Conservation (phyloP, 2,113 vertebrate genomes). For the Struthio camelus region DNA sequence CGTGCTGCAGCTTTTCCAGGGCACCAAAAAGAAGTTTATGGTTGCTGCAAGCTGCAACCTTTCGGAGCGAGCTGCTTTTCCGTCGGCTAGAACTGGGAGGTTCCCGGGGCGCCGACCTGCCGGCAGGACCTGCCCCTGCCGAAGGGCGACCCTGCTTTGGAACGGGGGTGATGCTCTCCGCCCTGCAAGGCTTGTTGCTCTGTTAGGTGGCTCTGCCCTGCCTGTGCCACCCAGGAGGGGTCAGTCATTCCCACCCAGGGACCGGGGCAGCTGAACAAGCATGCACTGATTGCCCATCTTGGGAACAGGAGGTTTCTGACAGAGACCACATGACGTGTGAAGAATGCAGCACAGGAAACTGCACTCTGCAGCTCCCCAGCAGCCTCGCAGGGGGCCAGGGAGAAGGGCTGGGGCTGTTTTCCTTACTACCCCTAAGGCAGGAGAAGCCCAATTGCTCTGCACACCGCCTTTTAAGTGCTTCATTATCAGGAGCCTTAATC, state of each 20-base stretch:
- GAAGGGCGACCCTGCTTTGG: background rate
- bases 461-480: background rate
- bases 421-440: background rate
- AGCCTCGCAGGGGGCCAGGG: rapidly evolving
- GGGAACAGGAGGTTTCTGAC: background rate
- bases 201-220: background rate
- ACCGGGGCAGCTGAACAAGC: background rate
- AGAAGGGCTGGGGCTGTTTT: background rate
- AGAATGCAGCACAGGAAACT: background rate
- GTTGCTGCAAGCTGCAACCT: background rate
- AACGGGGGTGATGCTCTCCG: background rate
- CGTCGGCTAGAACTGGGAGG: background rate
- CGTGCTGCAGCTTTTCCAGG: background rate
- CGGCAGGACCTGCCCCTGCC: too few relatives aligned
- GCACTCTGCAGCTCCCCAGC: background rate
- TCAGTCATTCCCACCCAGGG: background rate
- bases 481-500: conserved; percentile 55
- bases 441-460: background rate
- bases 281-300: background rate
- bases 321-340: background rate
- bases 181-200: background rate
- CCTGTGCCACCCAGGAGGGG: background rate
- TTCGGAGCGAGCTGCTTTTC: background rate
- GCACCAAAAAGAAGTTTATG: background rate
- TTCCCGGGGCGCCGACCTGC: background rate